These are phyloP conservation scores for Heloderma charlesbogerti DNA, from an alignment of 2,113 vertebrate species.

Conservation along the genomic window DNA sequence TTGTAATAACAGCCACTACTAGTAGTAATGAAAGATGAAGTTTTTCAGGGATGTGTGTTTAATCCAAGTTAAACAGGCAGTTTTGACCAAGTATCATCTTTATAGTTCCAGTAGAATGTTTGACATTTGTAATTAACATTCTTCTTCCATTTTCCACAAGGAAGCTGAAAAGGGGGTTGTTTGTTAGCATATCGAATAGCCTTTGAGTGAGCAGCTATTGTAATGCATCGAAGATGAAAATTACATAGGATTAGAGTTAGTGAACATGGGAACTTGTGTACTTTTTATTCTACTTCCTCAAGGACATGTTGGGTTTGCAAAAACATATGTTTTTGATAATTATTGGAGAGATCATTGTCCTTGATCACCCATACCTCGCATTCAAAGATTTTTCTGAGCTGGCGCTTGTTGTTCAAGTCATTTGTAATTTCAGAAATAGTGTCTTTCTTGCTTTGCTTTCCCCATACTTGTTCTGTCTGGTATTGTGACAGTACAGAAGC, in stretches of 20 bases:
- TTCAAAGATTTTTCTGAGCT: constrained; percentile 4
- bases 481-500: neutral
- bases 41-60: neutral
- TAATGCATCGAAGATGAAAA: fast-evolving
- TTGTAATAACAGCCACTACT: neutral
- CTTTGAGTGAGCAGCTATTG: constrained; percentile 28
- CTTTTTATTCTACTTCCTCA: constrained; percentile 27
- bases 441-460: neutral
- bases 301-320: neutral
- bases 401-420: neutral
- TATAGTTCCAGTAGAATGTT: neutral
- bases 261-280: neutral
- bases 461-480: neutral
- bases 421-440: neutral
- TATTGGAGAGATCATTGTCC: constrained; percentile 32
- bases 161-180: constrained; percentile 31
- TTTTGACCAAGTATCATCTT: neutral
- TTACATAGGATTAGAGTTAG: constrained; percentile 14
- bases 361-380: neutral
- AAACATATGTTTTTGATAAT: neutral
- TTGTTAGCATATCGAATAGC: constrained; percentile 13
- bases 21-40: neutral
- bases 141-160: neutral
- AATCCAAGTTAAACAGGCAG: neutral
- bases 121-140: constrained; percentile 20